These are phyloP conservation scores for Chironomus riparius DNA, from an alignment of 2,888 invertebrate genomes.

Conservation along the genomic window DNA sequence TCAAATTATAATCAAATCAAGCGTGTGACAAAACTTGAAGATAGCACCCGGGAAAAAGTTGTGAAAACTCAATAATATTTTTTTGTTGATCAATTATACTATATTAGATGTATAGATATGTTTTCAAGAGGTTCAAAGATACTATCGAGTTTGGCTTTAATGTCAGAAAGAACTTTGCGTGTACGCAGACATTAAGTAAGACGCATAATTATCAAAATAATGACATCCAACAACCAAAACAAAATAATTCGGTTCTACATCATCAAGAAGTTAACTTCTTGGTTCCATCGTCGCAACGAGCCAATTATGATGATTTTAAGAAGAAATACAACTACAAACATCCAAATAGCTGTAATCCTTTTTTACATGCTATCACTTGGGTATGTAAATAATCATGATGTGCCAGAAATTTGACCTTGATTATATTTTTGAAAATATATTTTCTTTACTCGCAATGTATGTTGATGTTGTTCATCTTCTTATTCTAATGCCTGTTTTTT, in stretches of 20 bases:
- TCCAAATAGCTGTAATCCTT: not conserved
- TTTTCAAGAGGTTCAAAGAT: slow-evolving; percentile 46
- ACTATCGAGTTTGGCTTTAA: slow-evolving; percentile 38
- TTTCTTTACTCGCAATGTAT: no score
- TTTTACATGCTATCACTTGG: slow-evolving; percentile 41
- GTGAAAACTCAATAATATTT: not conserved
- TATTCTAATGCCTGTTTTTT: slow-evolving; percentile 11
- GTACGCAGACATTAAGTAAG: not conserved
- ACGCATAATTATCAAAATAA: not conserved
- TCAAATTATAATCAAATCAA: not conserved
- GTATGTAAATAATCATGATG: slow-evolving; percentile 36
- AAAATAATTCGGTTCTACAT: not conserved
- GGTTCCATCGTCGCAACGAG: not conserved
- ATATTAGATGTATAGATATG: slow-evolving; percentile 48
- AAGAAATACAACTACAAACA: slow-evolving; percentile 39
- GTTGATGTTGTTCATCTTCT: not conserved
- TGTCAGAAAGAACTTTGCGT: slow-evolving; percentile 5
- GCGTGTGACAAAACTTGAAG: not conserved
- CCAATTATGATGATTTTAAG: slow-evolving; percentile 30
- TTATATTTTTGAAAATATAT: not conserved
- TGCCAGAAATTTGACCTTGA: not conserved
- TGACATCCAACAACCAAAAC: not conserved
- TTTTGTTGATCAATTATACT: not conserved
- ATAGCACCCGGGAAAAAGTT: no score
- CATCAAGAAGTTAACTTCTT: slow-evolving; percentile 19